A percentile compares a stretch with the other conserved stretches of the same genome.
phyloP scores from a whole-genome alignment of 2,113 vertebrate species.

The Aegotheles bennettii region DNA sequence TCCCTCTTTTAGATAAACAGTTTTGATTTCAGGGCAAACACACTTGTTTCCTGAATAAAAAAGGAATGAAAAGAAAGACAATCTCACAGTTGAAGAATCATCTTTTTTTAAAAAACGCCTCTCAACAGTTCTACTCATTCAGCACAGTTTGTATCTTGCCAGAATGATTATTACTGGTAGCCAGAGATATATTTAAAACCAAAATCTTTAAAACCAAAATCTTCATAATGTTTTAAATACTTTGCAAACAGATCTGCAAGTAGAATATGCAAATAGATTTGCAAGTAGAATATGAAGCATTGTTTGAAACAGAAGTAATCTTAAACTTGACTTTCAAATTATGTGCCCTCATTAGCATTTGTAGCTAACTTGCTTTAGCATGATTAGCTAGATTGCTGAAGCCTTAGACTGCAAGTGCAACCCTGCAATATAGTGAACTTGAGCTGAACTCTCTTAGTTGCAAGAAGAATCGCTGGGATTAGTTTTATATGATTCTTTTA shows the following conservation, averaged over 20 bases:
- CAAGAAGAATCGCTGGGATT: too few relatives aligned
- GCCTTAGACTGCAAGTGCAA: too few relatives aligned
- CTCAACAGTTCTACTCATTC: not conserved
- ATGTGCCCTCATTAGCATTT: too few relatives aligned
- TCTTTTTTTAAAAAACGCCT: not conserved
- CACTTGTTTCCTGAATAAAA: not conserved
- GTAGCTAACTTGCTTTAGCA: too few relatives aligned
- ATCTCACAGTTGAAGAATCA: not conserved
- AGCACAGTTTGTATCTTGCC: not conserved
- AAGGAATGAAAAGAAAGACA: not conserved
- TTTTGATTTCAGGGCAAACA: not conserved
- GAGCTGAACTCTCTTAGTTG: too few relatives aligned
- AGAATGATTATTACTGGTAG: not conserved
- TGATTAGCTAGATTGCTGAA: too few relatives aligned
- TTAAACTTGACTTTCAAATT: too few relatives aligned
- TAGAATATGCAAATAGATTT: not conserved
- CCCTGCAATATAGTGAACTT: too few relatives aligned
- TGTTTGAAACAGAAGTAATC: too few relatives aligned
- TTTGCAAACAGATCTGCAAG: not conserved
- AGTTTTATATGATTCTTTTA: too few relatives aligned
- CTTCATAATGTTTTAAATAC: not conserved
- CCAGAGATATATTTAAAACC: too few relatives aligned
- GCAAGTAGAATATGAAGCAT: not conserved
- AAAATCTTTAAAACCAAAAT: not conserved
- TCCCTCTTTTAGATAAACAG: not conserved